Percentiles rank a stretch among this genome's conserved stretches.
Evolutionary conservation across 2,113 vertebrate genomes (phyloP).

Genomic region (Caranx melampygus): DNA sequence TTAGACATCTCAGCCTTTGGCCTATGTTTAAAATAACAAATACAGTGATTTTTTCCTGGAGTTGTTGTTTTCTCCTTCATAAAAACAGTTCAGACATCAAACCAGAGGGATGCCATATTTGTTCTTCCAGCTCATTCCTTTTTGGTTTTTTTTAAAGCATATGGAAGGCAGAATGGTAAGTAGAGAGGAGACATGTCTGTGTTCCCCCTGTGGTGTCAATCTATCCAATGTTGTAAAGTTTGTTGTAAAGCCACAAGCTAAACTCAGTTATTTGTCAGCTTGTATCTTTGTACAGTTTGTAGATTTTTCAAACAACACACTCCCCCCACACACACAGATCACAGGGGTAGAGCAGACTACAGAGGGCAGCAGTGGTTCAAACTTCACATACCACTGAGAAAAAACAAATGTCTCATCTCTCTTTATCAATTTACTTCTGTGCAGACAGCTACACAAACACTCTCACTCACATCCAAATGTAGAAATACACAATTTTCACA

Average conservation of each 20-base stretch:
- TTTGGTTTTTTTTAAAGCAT: constrained; percentile 6
- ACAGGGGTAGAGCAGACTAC: background rate
- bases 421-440: background rate
- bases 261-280: constrained; percentile 33
- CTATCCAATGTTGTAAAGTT: constrained; percentile 15
- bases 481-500: background rate
- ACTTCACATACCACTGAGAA: constrained; percentile 3
- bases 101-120: background rate
- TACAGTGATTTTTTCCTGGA: background rate
- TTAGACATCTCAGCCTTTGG: background rate
- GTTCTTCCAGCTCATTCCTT: background rate
- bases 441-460: background rate
- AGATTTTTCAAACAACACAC: background rate
- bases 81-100: constrained; percentile 16
- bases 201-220: constrained; percentile 13
- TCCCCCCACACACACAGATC: background rate
- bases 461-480: background rate
- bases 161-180: background rate
- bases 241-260: constrained; percentile 26
- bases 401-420: background rate
- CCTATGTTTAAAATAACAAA: background rate
- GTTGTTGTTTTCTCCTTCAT: background rate
- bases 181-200: background rate
- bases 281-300: constrained; percentile 13
- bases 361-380: constrained; percentile 58